Percentiles rank a stretch among this genome's conserved stretches.
phyloP scores from a whole-genome alignment of 1,140 invertebrate genomes.

The Stratiolaelaps scimitus region DNA sequence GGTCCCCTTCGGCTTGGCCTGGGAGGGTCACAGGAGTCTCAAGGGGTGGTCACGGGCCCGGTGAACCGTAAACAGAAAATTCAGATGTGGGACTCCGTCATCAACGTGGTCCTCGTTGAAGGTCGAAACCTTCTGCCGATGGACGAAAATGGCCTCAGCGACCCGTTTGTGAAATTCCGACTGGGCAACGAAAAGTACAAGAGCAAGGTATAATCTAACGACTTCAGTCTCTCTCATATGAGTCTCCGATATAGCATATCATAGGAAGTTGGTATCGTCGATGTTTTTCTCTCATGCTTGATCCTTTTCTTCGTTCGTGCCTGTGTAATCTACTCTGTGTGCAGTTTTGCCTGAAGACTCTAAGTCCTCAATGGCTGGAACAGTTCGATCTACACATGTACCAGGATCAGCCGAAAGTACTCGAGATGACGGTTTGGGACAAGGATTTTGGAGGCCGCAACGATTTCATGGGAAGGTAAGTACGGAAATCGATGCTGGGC shows the following conservation, averaged over 20 bases:
- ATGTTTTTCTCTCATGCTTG: too few species aligned
- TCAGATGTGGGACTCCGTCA: constrained; percentile 86
- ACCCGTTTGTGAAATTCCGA: constrained; percentile 94
- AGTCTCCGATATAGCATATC: too few species aligned
- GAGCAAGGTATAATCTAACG: constrained; percentile 60
- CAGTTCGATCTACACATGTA: constrained; percentile 94
- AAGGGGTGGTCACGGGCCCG: constrained; percentile 58
- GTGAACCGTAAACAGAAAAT: constrained; percentile 65
- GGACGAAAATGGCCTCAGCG: constrained; percentile 75
- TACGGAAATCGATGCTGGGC: too few species aligned
- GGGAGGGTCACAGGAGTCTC: constrained; percentile 48
- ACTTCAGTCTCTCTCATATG: too few species aligned
- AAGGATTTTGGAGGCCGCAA: constrained; percentile 67
- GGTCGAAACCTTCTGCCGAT: constrained; percentile 75
- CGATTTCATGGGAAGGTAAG: constrained; percentile 67
- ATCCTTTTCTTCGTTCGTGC: too few species aligned
- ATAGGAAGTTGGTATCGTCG: too few species aligned
- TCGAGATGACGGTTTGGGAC: constrained; percentile 82
- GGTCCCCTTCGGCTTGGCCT: constrained; percentile 10
- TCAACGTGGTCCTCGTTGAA: constrained; percentile 88
- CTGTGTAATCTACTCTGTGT: constrained; percentile 31
- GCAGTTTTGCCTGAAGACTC: constrained; percentile 50
- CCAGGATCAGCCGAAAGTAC: constrained; percentile 67
- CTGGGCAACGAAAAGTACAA: constrained; percentile 96
- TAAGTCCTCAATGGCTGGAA: constrained; percentile 82